Evolutionary conservation across 1,140 invertebrate species (phyloP).

Genomic region (Scaptodrosophila lebanonensis): DNA sequence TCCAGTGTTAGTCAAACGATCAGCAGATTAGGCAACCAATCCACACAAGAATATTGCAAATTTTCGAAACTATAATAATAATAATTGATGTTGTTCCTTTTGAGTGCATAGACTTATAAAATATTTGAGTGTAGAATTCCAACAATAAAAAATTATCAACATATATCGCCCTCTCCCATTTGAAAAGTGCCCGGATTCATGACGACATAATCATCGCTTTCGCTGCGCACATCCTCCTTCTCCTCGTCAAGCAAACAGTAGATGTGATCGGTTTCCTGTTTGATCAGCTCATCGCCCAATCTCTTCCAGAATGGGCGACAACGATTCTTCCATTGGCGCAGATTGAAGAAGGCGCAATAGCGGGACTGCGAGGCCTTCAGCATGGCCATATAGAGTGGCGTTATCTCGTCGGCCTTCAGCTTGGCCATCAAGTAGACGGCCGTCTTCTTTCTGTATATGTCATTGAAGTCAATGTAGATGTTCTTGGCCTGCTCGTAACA

Average conservation of each 20-base stretch:
- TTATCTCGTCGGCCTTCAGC: conserved; percentile 63
- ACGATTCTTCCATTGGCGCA: conserved; percentile 68
- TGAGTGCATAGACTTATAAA: too few species aligned
- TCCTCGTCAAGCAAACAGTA: conserved; percentile 64
- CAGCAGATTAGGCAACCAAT: too few species aligned
- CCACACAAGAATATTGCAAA: too few species aligned
- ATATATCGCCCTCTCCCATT: conserved; percentile 38
- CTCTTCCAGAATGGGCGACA: conserved; percentile 59
- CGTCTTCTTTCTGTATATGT: conserved; percentile 52
- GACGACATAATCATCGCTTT: conserved; percentile 1
- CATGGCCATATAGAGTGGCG: conserved; percentile 66
- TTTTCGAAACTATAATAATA: too few species aligned
- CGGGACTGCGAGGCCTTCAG: conserved; percentile 41
- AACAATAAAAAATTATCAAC: conserved; percentile 18
- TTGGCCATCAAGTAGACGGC: conserved; percentile 60
- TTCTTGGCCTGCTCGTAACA: conserved; percentile 59
- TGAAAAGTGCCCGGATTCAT: conserved; percentile 37
- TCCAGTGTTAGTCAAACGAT: too few species aligned
- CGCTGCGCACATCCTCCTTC: conserved; percentile 27
- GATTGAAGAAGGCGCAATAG: conserved; percentile 63
- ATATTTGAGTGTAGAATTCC: too few species aligned
- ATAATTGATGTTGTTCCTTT: too few species aligned
- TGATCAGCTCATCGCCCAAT: conserved; percentile 45
- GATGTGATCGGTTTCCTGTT: conserved; percentile 49
- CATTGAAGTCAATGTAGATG: conserved; percentile 66